Conservation (phyloP, 2,888 invertebrate genomes). For the Hydrotaea diabolus region DNA sequence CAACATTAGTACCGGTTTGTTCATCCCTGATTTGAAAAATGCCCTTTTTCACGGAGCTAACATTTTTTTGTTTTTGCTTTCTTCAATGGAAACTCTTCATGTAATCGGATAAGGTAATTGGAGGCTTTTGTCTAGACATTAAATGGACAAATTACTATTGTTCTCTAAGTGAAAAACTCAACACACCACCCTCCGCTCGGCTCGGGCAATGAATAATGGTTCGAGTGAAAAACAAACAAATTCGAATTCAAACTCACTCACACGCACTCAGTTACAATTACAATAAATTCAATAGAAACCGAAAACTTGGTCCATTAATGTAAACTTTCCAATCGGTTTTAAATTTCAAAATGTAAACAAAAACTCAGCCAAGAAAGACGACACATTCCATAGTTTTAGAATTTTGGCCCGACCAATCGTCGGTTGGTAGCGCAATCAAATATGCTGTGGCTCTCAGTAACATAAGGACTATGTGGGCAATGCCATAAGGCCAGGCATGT, state of each 20-base stretch:
- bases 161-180: constrained; percentile 44
- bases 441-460: background rate
- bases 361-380: constrained; percentile 24
- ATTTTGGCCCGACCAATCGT: constrained; percentile 4
- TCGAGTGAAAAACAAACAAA: constrained; percentile 39
- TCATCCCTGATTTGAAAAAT: constrained; percentile 2
- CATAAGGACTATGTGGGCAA: background rate
- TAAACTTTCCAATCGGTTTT: constrained; percentile 52
- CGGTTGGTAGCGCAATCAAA: constrained; percentile 9
- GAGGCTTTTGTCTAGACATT: constrained; percentile 80
- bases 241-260: background rate
- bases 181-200: background rate
- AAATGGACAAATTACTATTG: constrained; percentile 74
- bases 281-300: constrained; percentile 57
- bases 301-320: constrained; percentile 38
- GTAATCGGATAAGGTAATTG: constrained; percentile 80
- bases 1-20: background rate
- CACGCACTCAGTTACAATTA: constrained; percentile 9
- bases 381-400: constrained; percentile 50
- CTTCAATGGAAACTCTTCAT: constrained; percentile 75
- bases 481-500: background rate
- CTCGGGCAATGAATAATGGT: background rate
- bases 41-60: constrained; percentile 41
- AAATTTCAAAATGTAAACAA: constrained; percentile 59
- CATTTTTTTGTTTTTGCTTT: constrained; percentile 68